Base-by-base conservation (phyloP, 2,888 invertebrate species). In the Bimastos eiseni region DNA sequence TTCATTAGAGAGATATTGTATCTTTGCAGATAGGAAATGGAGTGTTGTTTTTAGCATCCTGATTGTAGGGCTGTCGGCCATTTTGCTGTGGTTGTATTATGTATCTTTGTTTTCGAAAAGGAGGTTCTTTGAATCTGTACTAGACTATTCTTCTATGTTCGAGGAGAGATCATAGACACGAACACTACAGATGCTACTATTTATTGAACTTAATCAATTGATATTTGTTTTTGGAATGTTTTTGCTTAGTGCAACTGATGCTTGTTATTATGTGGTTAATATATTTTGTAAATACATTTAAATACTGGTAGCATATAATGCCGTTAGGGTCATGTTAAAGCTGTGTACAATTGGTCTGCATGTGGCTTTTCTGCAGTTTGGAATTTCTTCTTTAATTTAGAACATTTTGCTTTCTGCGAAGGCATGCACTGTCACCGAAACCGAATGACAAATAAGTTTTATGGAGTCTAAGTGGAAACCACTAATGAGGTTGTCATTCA, bases 141-240 rank as follows among this genome's bases (percentile, higher is more conserved):
- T 11, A 70, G 70, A n/a, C 13, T n/a, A 30, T 70, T 70, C 70
- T 70, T 70, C 70, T n/a, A 8, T 70, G 17, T 55, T 55, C 24
- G 8, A 30, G 55, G 30, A 55, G 30, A 55, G 30, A 30, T 55
- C 55, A 55, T 55, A 30, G 30, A 13, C 24, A 30, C 5, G 55
- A 55, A 30, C 24, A 44, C 19, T 44, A 44, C 44, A 44, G 19
- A 44, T 49, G 41, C 41, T 49, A 24, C 21, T 49, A 49, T 49
- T 49, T 49, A 21, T 41, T 49, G 30, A 70, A 70, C 30, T 70
- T 70, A n/a, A n/a, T 15, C 70, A n/a, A n/a, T n/a, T n/a, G 70
- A 70, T 70, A 70, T 70, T 70, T n/a, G 70, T 13, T 70, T 70
- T 70, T 70, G 70, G 70, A 70, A 70, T n/a, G 70, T 70, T 70